Percentiles rank a stretch among this genome's conserved stretches.
Conservation (phyloP, 2,113 vertebrate species). For the Prionailurus bengalensis region DNA sequence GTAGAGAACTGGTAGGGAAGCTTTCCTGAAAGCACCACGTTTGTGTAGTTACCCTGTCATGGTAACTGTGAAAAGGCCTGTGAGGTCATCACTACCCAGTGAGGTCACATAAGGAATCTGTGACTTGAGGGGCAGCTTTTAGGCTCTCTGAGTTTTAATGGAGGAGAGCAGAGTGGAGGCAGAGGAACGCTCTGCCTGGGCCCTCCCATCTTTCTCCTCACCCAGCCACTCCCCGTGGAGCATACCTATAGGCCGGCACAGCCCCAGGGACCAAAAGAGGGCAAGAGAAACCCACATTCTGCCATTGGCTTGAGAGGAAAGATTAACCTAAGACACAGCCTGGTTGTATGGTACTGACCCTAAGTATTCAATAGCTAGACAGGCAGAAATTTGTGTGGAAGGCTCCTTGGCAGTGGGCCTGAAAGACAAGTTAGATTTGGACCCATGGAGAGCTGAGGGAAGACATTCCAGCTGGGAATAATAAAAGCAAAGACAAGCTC, state of each 20-base stretch:
- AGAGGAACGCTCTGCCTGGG: background rate
- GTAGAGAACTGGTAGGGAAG: background rate
- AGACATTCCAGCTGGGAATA: background rate
- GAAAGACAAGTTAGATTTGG: background rate
- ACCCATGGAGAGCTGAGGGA: background rate
- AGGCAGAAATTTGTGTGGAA: background rate
- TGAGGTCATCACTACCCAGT: constrained; percentile 61
- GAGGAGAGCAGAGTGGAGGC: background rate
- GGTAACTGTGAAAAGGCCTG: constrained; percentile 29
- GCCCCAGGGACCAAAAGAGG: background rate
- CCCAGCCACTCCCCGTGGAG: background rate
- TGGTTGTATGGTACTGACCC: background rate
- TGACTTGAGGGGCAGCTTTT: background rate
- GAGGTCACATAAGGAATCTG: constrained; percentile 42
- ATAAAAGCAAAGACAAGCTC: background rate
- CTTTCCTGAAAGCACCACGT: background rate
- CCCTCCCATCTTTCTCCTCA: background rate
- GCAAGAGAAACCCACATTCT: background rate
- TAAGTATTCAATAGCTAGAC: background rate
- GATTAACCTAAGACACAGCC: background rate
- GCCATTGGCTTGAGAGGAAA: background rate
- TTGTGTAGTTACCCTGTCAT: background rate
- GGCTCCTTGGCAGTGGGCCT: background rate
- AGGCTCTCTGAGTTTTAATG: background rate
- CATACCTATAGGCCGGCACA: background rate